phyloP scores from a whole-genome alignment of 2,113 vertebrate genomes.

The Rhinolophus ferrumequinum region DNA sequence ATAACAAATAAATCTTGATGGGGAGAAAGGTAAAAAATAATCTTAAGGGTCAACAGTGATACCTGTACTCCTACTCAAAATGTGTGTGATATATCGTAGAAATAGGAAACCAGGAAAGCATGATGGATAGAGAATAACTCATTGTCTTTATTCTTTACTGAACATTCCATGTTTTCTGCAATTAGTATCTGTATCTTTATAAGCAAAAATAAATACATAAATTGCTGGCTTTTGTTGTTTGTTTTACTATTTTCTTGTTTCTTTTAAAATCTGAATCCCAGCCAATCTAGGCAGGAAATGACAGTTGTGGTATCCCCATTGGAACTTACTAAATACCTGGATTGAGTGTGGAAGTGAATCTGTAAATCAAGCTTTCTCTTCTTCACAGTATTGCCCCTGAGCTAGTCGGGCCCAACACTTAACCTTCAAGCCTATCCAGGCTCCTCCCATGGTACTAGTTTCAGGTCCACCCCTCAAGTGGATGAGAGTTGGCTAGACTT shows the following conservation, averaged over 20 bases:
- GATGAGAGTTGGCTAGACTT: background rate
- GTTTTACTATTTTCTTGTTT: background rate
- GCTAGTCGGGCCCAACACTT: background rate
- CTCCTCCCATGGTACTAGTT: background rate
- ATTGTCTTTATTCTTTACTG: background rate
- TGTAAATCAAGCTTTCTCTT: background rate
- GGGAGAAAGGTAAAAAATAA: background rate
- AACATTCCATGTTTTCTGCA: slow-evolving; percentile 1
- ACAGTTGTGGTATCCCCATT: background rate
- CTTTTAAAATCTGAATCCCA: background rate
- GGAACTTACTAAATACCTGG: background rate
- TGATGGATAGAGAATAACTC: background rate
- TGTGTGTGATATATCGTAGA: background rate
- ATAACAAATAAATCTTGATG: background rate
- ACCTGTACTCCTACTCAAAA: background rate
- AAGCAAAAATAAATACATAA: background rate
- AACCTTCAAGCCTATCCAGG: background rate
- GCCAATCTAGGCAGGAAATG: background rate
- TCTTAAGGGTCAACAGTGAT: background rate
- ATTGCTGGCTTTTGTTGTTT: background rate
- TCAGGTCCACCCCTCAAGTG: background rate
- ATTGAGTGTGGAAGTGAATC: background rate
- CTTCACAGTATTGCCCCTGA: background rate
- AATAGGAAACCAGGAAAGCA: background rate
- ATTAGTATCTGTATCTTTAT: background rate